These are phyloP conservation scores for Sorex araneus DNA, from an alignment of 2,113 vertebrate genomes.

Conservation along the genomic window DNA sequence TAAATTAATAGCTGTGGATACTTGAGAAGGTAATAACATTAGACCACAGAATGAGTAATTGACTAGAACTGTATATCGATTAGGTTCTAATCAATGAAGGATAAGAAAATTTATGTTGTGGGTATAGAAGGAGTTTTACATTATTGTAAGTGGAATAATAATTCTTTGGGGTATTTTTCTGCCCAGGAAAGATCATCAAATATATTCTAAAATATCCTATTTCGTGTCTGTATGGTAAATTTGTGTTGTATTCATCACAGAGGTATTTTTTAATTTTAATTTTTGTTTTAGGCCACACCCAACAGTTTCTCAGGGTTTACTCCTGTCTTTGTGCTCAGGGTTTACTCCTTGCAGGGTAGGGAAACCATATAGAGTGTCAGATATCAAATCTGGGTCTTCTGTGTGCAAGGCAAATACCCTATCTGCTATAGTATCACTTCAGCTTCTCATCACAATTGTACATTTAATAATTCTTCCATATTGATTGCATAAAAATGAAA, in stretches of 20 bases:
- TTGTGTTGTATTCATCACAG: not conserved
- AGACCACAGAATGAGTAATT: slow-evolving; percentile 61
- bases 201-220: not conserved
- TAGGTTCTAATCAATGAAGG: slow-evolving; percentile 34
- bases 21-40: slow-evolving; percentile 17
- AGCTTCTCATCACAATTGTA: not conserved
- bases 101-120: not conserved
- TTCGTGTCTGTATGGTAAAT: not conserved
- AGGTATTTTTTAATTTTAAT: not conserved
- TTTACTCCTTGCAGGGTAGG: too few relatives aligned
- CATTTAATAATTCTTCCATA: slow-evolving; percentile 28
- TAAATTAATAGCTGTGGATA: not conserved
- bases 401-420: too few relatives aligned
- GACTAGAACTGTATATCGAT: slow-evolving; percentile 61
- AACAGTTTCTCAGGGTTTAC: too few relatives aligned
- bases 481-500: not conserved
- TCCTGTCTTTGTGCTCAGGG: too few relatives aligned
- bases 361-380: too few relatives aligned
- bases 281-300: too few relatives aligned
- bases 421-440: too few relatives aligned
- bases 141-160: slow-evolving; percentile 38
- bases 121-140: not conserved
- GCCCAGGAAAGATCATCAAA: not conserved
- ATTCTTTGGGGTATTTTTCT: not conserved
- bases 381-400: too few relatives aligned